These are phyloP conservation scores for Delphinapterus leucas DNA, from an alignment of 2,113 vertebrate genomes.

Conservation along the genomic window DNA sequence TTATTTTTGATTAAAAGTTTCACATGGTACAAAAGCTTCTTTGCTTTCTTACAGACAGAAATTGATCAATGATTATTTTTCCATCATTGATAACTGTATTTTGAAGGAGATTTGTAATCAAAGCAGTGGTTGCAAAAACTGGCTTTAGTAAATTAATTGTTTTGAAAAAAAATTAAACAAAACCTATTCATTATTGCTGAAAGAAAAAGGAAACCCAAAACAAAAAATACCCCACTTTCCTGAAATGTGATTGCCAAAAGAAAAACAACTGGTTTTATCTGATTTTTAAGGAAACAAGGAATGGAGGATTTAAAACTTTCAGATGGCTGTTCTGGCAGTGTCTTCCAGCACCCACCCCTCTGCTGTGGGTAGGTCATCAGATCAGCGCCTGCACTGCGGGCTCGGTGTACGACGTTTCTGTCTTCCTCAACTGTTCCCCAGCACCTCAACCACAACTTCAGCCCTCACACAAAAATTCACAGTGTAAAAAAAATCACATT, in stretches of 20 bases:
- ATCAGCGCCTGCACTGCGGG: accelerated
- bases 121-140: conserved; percentile 7
- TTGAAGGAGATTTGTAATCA: conserved; percentile 31
- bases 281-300: not conserved
- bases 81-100: not conserved
- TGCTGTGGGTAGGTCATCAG: not conserved
- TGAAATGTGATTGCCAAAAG: not conserved
- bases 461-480: not conserved
- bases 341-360: not conserved
- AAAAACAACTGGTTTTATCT: not conserved
- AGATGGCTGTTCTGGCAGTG: no score
- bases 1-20: conserved; percentile 17
- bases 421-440: not conserved
- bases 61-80: conserved; percentile 23
- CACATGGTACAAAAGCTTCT: not conserved
- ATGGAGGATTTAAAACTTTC: not conserved
- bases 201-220: not conserved
- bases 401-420: accelerated
- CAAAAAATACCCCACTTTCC: not conserved
- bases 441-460: not conserved
- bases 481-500: not conserved
- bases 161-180: conserved; percentile 29
- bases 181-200: not conserved
- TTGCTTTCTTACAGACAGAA: not conserved
- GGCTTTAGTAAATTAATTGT: not conserved